Evolutionary conservation across 1,140 invertebrate genomes (phyloP), one percentile per base, ranked within the genome.

Genomic region (Leptestheria dahalacensis): DNA sequence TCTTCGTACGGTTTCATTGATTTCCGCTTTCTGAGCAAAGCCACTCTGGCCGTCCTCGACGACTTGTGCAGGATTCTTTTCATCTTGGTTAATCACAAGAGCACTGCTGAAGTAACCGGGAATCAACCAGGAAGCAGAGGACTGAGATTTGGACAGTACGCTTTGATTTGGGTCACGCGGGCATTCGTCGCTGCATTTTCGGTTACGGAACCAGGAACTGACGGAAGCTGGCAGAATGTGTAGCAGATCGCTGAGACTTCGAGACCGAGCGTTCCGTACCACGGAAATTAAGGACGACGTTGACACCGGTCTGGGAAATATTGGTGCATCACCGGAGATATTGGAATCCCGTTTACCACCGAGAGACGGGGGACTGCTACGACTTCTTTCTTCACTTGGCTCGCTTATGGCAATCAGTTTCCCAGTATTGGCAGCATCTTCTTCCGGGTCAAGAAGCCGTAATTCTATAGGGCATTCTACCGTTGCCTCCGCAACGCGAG

Each of bases 391-490:
- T 33, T 29, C 53, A 25, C 20, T 41, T 18, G 53, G 26, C 26
- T 55, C 26, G 15, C 25, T 55, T 33, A 25, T 25, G 26, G 26
- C 23, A 20, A 33, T 18, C 3, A 20, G 20, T 12, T 26, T n/a
- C 3, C 24, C 24, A 20, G 21, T 15, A 3, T 10, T 10, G 20
- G 6, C 23, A 28, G 25, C 55, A 12, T 51, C 61, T 28, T 65
- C 64, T 50, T 80, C 80, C 65, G 88, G 85, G 67, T 93, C 89
- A 47, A 92, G 73, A 21, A 88, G 77, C n/a, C 88, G 76, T 23
- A 94, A 71, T 73, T 94, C 90, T 49, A 94, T 94, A 1, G 89
- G 89, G 52, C 91, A 72, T 66, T 91, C 85, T 63, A 84, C 25
- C 23, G 28, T 33, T 29, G 15, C 24, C 21, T 28, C 53, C 21